Conservation (phyloP, 2,113 vertebrate genomes). For the Melanotaenia duboulayi region DNA sequence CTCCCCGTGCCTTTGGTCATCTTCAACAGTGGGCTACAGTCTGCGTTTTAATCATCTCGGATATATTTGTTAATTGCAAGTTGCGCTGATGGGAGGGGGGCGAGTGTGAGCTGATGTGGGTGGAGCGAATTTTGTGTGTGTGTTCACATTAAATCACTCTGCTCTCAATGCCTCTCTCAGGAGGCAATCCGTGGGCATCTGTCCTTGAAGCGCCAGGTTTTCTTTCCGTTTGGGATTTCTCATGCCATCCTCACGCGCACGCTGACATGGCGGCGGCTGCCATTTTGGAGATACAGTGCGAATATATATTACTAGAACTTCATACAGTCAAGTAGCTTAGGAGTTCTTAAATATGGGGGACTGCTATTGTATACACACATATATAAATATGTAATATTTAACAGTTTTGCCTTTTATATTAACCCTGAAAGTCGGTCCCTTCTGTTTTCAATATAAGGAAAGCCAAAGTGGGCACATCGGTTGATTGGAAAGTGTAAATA, state of each 20-base stretch:
- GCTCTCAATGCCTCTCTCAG: constrained; percentile 73
- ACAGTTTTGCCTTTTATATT: neutral
- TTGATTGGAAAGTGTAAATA: constrained; percentile 6
- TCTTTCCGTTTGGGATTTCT: constrained; percentile 71
- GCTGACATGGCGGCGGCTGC: constrained; percentile 74
- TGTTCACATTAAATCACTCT: constrained; percentile 78
- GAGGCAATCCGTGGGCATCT: constrained; percentile 80
- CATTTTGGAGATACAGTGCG: constrained; percentile 71
- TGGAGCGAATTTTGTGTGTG: constrained; percentile 73
- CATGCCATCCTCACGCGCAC: constrained; percentile 69
- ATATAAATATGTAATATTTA: too few species aligned
- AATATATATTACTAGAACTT: constrained; percentile 10
- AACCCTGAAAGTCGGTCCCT: neutral
- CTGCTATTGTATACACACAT: neutral
- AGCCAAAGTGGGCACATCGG: constrained; percentile 13
- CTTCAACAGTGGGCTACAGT: constrained; percentile 18
- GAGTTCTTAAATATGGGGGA: neutral
- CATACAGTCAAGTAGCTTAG: neutral
- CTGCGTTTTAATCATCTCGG: constrained; percentile 75
- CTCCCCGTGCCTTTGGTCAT: constrained; percentile 14
- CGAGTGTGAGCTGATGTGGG: constrained; percentile 68
- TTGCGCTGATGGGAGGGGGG: constrained; percentile 69
- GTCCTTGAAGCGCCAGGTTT: constrained; percentile 63
- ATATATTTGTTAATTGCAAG: constrained; percentile 79
- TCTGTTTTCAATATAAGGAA: constrained; percentile 1